Evolutionary conservation across 2,888 invertebrate genomes (phyloP).

Genomic region (Acrocyrtus sp.): DNA sequence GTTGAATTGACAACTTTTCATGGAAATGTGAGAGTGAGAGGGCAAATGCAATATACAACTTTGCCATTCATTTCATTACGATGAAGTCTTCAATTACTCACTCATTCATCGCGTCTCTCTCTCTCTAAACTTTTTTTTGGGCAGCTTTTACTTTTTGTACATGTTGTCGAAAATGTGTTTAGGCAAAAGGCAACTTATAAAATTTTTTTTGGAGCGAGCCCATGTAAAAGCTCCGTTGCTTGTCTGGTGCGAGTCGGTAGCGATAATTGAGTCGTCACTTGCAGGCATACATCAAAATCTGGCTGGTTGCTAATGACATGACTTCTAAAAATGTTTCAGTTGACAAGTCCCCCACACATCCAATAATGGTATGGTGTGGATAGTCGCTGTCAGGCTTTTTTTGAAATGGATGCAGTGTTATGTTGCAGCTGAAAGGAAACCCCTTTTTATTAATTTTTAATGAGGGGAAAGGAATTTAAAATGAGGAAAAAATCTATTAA

Average conservation of each 20-base stretch:
- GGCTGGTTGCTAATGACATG: background rate
- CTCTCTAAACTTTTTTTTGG: background rate
- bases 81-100: constrained; percentile 33
- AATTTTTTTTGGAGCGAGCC: too few species aligned
- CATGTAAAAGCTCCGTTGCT: background rate
- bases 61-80: constrained; percentile 24
- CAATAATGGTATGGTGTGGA: background rate
- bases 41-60: constrained; percentile 2
- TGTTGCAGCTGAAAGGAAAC: too few species aligned
- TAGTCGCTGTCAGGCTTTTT: too few species aligned
- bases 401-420: too few species aligned
- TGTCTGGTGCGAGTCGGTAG: constrained; percentile 8
- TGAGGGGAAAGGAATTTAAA: background rate
- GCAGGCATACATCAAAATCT: constrained; percentile 16
- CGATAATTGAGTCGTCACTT: constrained; percentile 50
- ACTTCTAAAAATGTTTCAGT: background rate
- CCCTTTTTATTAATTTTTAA: constrained; percentile 2
- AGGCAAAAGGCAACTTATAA: too few species aligned
- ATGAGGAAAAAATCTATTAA: background rate
- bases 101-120: constrained; percentile 4
- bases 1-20: constrained; percentile 29
- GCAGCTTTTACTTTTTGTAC: background rate
- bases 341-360: background rate
- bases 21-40: background rate
- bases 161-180: constrained; percentile 5